Percentiles rank a stretch among this genome's conserved stretches.
Conservation (phyloP, 2,797 vertebrate species). For the Chlorospingus flavigularis region DNA sequence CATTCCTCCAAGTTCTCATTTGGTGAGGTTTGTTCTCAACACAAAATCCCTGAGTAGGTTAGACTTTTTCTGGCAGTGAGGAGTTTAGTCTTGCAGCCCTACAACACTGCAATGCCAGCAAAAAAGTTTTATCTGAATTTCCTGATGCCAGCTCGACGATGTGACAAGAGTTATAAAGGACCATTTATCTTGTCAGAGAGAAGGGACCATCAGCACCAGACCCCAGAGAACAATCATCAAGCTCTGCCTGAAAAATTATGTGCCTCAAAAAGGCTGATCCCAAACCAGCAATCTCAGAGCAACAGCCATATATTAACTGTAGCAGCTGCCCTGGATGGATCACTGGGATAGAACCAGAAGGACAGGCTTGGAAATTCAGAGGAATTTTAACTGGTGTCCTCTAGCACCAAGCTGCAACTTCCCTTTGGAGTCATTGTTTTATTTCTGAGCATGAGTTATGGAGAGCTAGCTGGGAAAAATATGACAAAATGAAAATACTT, state of each 20-base stretch:
- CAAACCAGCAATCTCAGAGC: neutral
- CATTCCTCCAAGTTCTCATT: neutral
- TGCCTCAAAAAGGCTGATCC: conserved; percentile 8
- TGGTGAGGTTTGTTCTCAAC: neutral
- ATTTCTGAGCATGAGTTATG: neutral
- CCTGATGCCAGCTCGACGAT: conserved; percentile 1
- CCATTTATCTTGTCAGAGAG: conserved; percentile 34
- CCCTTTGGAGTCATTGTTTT: neutral
- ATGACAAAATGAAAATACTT: neutral
- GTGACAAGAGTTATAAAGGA: conserved; percentile 48
- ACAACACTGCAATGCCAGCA: conserved; percentile 36
- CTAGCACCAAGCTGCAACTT: neutral
- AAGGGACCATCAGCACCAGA: neutral
- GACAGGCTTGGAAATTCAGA: neutral
- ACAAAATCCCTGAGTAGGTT: neutral
- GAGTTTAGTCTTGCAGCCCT: neutral
- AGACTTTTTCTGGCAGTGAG: neutral
- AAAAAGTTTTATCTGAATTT: conserved; percentile 53
- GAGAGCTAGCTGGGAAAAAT: neutral
- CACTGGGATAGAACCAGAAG: neutral
- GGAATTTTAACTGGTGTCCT: neutral
- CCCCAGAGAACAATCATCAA: conserved; percentile 4
- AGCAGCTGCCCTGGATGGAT: neutral
- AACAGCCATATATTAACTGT: neutral
- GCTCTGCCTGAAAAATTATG: conserved; percentile 31